A percentile compares a stretch with the other conserved stretches of the same genome.
phyloP scores from a whole-genome alignment of 2,113 vertebrate species.

The Arothron firmamentum region DNA sequence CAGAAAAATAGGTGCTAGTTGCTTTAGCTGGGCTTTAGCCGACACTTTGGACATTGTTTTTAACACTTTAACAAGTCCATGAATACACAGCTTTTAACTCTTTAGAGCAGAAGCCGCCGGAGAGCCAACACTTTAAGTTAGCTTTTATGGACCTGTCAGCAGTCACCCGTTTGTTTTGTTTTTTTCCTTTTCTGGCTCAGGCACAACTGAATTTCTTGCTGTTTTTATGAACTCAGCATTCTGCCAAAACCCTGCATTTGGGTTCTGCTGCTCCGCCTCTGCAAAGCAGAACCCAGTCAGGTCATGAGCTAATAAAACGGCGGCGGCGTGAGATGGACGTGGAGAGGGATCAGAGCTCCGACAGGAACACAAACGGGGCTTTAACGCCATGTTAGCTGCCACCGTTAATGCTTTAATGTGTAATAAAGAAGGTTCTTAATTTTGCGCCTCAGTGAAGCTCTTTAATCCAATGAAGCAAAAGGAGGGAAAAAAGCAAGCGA shows the following conservation, averaged over 20 bases:
- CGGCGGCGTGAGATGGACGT: constrained; percentile 62
- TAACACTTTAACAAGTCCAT: constrained; percentile 73
- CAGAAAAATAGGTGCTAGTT: constrained; percentile 52
- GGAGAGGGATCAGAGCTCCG: constrained; percentile 42
- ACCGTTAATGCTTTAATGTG: constrained; percentile 64
- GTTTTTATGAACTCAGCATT: constrained; percentile 77
- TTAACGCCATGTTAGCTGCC: constrained; percentile 57
- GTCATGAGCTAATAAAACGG: too few species aligned
- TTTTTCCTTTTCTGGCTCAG: constrained; percentile 57
- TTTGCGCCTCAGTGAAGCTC: constrained; percentile 36
- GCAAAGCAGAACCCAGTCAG: constrained; percentile 36
- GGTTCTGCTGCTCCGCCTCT: constrained; percentile 23
- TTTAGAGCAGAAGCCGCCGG: constrained; percentile 76
- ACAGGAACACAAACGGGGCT: constrained; percentile 57
- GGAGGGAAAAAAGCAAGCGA: constrained; percentile 22
- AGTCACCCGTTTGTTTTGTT: constrained; percentile 62
- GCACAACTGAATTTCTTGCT: constrained; percentile 72
- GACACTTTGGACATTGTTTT: constrained; percentile 54
- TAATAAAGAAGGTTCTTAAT: constrained; percentile 62
- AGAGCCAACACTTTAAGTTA: constrained; percentile 79
- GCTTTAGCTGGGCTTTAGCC: constrained; percentile 49
- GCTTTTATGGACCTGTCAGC: constrained; percentile 89
- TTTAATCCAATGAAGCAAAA: constrained; percentile 46
- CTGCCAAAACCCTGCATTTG: constrained; percentile 63
- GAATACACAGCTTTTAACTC: constrained; percentile 80